Evolutionary conservation across 2,888 invertebrate species (phyloP).

Genomic region (Patella pellucida): DNA sequence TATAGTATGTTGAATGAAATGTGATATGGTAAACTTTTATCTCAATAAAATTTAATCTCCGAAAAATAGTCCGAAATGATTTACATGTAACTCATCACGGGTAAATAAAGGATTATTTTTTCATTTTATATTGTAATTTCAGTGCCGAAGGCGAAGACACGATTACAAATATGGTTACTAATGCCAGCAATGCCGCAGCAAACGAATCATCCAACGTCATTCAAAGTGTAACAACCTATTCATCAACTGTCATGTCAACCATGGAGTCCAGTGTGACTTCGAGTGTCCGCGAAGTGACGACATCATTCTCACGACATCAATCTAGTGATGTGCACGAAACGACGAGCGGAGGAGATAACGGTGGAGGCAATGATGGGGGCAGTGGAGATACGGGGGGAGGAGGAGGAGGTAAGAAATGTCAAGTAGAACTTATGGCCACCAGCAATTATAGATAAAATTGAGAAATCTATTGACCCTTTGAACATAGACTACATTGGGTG

Average conservation of each 20-base stretch:
- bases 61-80: no score
- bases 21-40: no score
- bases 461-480: no score
- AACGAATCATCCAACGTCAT: not conserved
- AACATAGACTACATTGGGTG: no score
- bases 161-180: not conserved
- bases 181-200: not conserved
- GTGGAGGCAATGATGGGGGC: not conserved
- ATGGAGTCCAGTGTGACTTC: constrained; percentile 2
- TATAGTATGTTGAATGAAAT: no score
- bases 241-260: not conserved
- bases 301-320: constrained; percentile 10
- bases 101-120: no score
- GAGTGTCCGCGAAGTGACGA: constrained; percentile 3
- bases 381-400: not conserved
- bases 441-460: no score
- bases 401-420: not conserved
- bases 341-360: not conserved
- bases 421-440: no score
- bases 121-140: not conserved
- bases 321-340: not conserved
- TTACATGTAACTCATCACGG: no score
- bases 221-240: not conserved
- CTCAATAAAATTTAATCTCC: no score
- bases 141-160: constrained; percentile 2